Conservation (phyloP, 2,888 invertebrate genomes). For the Melipona bicolor region DNA sequence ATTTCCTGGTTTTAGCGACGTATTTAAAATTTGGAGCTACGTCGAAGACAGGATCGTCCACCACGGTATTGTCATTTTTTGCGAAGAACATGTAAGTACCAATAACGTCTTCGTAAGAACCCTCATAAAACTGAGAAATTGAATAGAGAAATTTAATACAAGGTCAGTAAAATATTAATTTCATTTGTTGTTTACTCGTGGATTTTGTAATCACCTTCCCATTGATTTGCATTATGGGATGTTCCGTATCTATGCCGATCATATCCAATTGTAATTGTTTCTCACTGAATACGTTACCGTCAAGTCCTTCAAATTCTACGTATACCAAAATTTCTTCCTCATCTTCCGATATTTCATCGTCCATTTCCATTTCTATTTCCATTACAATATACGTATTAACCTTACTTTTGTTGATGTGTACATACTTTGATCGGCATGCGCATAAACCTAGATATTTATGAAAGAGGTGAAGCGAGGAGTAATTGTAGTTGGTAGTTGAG, state of each 20-base stretch:
- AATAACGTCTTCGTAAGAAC: slow-evolving; percentile 88
- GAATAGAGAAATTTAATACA: neutral
- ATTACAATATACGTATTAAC: neutral
- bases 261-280: slow-evolving; percentile 86
- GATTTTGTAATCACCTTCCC: slow-evolving; percentile 85
- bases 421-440: too few relatives aligned
- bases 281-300: slow-evolving; percentile 84
- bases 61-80: slow-evolving; percentile 85
- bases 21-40: slow-evolving; percentile 87
- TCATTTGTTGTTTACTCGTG: neutral
- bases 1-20: slow-evolving; percentile 88
- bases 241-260: slow-evolving; percentile 87
- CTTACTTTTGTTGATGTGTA: neutral
- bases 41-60: slow-evolving; percentile 84
- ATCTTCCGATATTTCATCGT: slow-evolving; percentile 81
- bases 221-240: slow-evolving; percentile 89
- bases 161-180: neutral
- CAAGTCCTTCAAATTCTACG: slow-evolving; percentile 86
- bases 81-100: slow-evolving; percentile 92
- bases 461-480: neutral
- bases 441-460: neutral
- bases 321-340: slow-evolving; percentile 87
- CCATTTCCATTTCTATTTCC: slow-evolving; percentile 52
- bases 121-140: slow-evolving; percentile 84
- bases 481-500: neutral